phyloP scores from a whole-genome alignment of 2,888 invertebrate species.

The Sturmia bella region DNA sequence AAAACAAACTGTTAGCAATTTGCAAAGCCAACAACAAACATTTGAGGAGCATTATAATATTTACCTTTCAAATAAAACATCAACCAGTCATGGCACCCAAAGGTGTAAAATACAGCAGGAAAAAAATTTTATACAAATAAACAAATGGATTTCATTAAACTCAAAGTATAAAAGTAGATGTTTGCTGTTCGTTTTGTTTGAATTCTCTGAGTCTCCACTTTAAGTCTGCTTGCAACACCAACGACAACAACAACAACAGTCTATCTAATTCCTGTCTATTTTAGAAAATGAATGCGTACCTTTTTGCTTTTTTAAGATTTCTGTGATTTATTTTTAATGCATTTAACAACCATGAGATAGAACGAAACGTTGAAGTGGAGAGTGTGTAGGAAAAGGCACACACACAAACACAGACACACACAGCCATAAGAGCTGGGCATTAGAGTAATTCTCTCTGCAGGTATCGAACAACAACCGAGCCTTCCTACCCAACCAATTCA shows the following conservation, averaged over 20 bases:
- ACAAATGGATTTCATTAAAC: conserved; percentile 57
- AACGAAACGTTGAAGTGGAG: background rate
- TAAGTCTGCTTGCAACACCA: conserved; percentile 23
- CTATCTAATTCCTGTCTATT: conserved; percentile 56
- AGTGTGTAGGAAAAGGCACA: background rate
- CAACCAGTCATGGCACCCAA: conserved; percentile 52
- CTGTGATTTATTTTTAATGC: conserved; percentile 62
- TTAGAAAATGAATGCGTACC: conserved; percentile 41
- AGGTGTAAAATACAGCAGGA: conserved; percentile 64
- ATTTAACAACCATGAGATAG: conserved; percentile 37
- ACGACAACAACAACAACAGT: background rate
- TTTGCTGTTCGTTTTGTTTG: background rate
- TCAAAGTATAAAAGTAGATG: conserved; percentile 21
- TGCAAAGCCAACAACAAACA: conserved; percentile 27
- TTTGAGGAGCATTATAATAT: conserved; percentile 42
- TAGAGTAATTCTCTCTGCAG: conserved; percentile 37
- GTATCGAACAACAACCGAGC: conserved; percentile 23
- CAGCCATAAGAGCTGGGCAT: background rate
- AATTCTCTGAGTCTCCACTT: conserved; percentile 11
- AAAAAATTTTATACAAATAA: conserved; percentile 44
- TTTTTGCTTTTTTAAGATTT: conserved; percentile 43
- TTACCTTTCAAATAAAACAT: conserved; percentile 61
- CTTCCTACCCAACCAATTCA: conserved; percentile 42
- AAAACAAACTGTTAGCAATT: conserved; percentile 8
- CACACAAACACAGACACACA: background rate